These are phyloP conservation scores for Pimpla rufipes DNA, from an alignment of 2,888 invertebrate genomes.

Conservation along the genomic window DNA sequence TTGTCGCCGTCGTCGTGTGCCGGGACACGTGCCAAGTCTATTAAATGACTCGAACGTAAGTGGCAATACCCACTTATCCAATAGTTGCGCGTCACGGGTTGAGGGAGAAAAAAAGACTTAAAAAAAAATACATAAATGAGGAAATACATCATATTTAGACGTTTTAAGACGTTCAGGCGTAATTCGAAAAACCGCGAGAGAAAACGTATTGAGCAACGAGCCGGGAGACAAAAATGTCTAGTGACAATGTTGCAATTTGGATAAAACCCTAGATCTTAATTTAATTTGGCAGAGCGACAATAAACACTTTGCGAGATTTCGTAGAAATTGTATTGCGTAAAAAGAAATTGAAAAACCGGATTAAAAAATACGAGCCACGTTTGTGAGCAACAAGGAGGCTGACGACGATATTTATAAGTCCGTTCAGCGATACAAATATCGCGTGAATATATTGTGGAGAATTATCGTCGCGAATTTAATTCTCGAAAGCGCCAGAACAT, in stretches of 20 bases:
- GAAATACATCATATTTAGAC: neutral
- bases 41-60: constrained; percentile 21
- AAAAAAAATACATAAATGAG: constrained; percentile 3
- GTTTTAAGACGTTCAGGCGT: neutral
- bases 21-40: neutral
- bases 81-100: constrained; percentile 3
- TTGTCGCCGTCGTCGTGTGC: constrained; percentile 24
- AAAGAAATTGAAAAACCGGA: neutral
- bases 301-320: too few species aligned
- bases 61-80: constrained; percentile 14
- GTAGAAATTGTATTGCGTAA: too few species aligned
- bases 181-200: constrained; percentile 1
- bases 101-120: neutral
- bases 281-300: neutral
- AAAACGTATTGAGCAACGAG: neutral
- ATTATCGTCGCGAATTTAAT: neutral
- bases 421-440: neutral
- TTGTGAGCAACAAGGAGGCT: neutral
- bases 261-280: neutral
- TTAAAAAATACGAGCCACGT: neutral
- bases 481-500: constrained; percentile 10
- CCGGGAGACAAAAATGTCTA: neutral
- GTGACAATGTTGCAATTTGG: neutral
- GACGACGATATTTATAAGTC: neutral
- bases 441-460: neutral